Percentiles rank a stretch among this genome's conserved stretches.
Evolutionary conservation across 2,113 vertebrate species (phyloP).

Genomic region (Melanerpes aurifrons): DNA sequence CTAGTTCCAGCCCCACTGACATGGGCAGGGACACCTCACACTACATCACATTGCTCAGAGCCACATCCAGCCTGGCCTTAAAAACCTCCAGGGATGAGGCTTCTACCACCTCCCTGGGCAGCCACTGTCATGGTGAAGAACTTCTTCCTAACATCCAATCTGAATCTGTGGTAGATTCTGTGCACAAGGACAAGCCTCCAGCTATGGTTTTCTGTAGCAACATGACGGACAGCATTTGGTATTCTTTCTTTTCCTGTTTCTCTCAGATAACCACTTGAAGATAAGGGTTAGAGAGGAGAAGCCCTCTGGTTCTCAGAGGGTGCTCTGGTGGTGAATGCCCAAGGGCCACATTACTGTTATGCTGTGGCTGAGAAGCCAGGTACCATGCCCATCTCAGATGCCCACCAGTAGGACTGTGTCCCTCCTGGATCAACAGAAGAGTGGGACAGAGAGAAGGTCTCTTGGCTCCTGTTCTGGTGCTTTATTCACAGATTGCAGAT

Average conservation of each 20-base stretch:
- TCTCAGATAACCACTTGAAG: not conserved
- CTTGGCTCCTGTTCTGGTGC: not conserved
- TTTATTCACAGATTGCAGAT: not conserved
- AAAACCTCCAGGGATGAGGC: too few relatives aligned
- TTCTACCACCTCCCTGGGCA: too few relatives aligned
- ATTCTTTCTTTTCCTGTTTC: not conserved
- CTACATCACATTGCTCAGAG: too few relatives aligned
- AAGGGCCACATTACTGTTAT: accelerated
- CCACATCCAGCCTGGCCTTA: too few relatives aligned
- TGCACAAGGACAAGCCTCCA: not conserved
- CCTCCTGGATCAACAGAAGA: not conserved
- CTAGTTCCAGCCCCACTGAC: too few relatives aligned
- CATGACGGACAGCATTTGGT: not conserved
- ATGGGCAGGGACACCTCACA: too few relatives aligned
- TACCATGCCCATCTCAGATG: not conserved
- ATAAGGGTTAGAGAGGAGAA: not conserved
- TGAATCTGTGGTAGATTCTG: not conserved
- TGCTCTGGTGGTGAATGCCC: too few relatives aligned
- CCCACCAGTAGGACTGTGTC: not conserved
- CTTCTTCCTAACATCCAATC: too few relatives aligned
- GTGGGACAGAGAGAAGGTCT: not conserved
- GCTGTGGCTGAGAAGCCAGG: not conserved
- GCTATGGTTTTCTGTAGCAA: not conserved
- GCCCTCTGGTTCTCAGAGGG: not conserved
- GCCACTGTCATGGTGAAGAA: too few relatives aligned